Conservation (phyloP, 2,888 invertebrate species). For the Argynnis bischoffii region DNA sequence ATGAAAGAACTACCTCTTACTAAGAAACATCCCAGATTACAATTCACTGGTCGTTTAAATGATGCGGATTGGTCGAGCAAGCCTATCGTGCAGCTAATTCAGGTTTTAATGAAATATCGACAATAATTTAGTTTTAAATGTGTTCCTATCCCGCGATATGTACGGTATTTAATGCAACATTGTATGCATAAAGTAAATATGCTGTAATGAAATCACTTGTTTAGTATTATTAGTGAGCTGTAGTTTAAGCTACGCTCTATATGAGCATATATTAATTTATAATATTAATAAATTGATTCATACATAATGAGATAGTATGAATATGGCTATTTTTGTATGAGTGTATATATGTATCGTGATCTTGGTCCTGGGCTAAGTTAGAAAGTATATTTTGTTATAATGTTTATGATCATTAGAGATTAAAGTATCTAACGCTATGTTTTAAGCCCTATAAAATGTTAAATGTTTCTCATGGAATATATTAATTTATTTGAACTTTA, state of each 20-base stretch:
- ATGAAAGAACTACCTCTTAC: slow-evolving; percentile 49
- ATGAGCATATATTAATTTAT: not conserved
- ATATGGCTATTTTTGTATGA: too few relatives aligned
- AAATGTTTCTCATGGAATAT: too few relatives aligned
- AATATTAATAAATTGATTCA: too few relatives aligned
- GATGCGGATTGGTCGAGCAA: slow-evolving; percentile 46
- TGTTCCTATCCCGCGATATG: slow-evolving; percentile 5
- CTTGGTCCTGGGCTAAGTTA: too few relatives aligned
- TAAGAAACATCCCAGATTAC: slow-evolving; percentile 50
- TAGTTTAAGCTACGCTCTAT: not conserved
- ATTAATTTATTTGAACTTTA: too few relatives aligned
- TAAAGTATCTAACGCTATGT: too few relatives aligned
- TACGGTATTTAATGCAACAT: slow-evolving; percentile 62
- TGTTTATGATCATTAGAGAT: too few relatives aligned
- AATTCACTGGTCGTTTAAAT: slow-evolving; percentile 57
- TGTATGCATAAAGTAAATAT: slow-evolving; percentile 46
- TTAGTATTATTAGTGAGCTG: slow-evolving; percentile 60
- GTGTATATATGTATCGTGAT: too few relatives aligned
- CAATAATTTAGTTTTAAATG: slow-evolving; percentile 59
- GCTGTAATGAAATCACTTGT: slow-evolving; percentile 65
- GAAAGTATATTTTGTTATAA: too few relatives aligned
- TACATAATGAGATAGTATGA: too few relatives aligned
- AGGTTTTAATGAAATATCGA: slow-evolving; percentile 65
- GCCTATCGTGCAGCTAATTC: slow-evolving; percentile 26
- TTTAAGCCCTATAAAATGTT: too few relatives aligned